Conservation (phyloP, 2,888 invertebrate genomes). For the Pandemis corylana region DNA sequence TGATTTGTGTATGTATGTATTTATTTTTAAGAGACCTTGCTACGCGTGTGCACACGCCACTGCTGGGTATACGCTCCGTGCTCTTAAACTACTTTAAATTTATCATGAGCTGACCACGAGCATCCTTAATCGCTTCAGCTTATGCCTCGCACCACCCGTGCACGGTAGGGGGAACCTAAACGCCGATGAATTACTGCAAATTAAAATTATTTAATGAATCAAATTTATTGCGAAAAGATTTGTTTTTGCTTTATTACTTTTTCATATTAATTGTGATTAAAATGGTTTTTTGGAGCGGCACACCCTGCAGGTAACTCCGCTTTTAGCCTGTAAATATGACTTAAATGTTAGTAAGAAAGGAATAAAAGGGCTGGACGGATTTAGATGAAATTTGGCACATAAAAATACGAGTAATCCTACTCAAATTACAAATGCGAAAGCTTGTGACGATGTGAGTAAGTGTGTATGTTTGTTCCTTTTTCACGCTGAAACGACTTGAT, state of each 20-base stretch:
- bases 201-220: constrained; percentile 83
- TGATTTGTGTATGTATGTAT: too few species aligned
- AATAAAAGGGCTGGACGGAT: not conserved
- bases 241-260: constrained; percentile 77
- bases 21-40: too few species aligned
- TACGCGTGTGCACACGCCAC: too few species aligned
- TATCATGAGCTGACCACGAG: too few species aligned
- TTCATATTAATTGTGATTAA: constrained; percentile 33
- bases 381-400: too few species aligned
- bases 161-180: constrained; percentile 51
- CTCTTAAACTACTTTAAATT: too few species aligned
- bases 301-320: not conserved
- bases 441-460: too few species aligned
- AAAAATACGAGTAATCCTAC: too few species aligned
- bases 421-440: too few species aligned
- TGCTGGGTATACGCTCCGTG: too few species aligned
- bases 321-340: not conserved
- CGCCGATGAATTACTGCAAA: constrained; percentile 82
- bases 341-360: not conserved
- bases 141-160: constrained; percentile 44
- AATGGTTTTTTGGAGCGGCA: not conserved
- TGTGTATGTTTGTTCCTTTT: too few species aligned
- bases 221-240: constrained; percentile 78
- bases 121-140: constrained; percentile 45
- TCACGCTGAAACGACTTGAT: too few species aligned